Evolutionary conservation across 1,140 invertebrate species (phyloP).

Genomic region (Bombus superbus): DNA sequence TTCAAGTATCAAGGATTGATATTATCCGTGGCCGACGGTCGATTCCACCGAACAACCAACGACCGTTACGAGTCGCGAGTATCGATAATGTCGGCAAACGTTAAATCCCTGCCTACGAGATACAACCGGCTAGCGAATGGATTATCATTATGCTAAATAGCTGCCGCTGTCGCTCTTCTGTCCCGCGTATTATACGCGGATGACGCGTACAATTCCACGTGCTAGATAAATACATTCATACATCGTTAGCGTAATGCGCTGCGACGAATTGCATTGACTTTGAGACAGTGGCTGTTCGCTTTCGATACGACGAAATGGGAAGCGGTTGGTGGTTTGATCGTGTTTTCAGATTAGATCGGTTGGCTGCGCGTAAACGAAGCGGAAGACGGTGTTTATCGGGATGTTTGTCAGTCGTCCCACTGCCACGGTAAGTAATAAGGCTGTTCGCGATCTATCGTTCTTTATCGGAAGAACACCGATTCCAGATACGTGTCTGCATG

Average conservation of each 20-base stretch:
- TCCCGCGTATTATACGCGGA: background rate
- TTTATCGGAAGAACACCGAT: background rate
- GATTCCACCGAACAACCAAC: background rate
- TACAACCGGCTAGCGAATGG: background rate
- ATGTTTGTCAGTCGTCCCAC: too few species aligned
- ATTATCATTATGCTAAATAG: conserved; percentile 32
- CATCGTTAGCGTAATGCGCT: too few species aligned
- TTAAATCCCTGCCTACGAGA: conserved; percentile 5
- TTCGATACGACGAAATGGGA: too few species aligned
- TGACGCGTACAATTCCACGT: background rate
- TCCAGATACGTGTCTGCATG: too few species aligned
- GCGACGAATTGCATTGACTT: too few species aligned
- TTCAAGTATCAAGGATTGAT: conserved; percentile 5
- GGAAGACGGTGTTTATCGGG: too few species aligned
- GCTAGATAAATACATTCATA: background rate
- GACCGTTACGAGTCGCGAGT: background rate
- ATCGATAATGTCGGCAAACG: conserved; percentile 13
- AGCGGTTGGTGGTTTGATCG: too few species aligned
- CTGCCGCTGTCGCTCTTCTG: background rate
- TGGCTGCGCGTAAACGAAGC: too few species aligned
- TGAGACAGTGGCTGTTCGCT: too few species aligned
- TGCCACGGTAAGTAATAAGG: too few species aligned
- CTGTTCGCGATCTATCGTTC: too few species aligned
- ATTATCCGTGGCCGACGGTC: background rate
- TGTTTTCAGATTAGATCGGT: too few species aligned